Evolutionary conservation across 2,113 vertebrate species (phyloP), one percentile per base, ranked within the genome.

Genomic region (Nerophis ophidion): DNA sequence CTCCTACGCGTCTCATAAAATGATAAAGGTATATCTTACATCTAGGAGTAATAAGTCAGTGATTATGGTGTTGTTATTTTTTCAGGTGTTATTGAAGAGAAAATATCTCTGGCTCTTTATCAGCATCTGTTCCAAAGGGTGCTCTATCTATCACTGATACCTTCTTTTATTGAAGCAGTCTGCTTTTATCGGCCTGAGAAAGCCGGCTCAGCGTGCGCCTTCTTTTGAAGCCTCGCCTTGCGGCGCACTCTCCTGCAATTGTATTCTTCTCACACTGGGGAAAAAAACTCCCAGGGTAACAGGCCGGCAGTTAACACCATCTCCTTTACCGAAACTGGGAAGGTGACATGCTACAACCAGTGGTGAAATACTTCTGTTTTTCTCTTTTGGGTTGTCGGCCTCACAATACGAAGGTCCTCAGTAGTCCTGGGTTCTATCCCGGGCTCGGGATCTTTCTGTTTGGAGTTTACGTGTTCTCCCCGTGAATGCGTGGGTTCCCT

Each of bases 1-100:
- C 38, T 58, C 50, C 53, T 48, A 26, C 19, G 47, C 8, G 38
- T 56, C 54, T 56, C 38, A 7, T 17, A 65, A 70, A 63, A 47
- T 66, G 49, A 72, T 66, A 67, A 83, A 67, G 57, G 60, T 70
- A 63, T 75, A 67, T 77, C 70, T 57, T 45, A 61, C 40, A 68
- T 74, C 69, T 65, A 48, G 53, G 48, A 72, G 77, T 70, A 81
- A 84, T 79, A 82, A 76, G 53, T 74, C 71, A 56, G 16, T 61
- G 63, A 76, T 75, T 64, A 80, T 68, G 60, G 52, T 53, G 46
- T 48, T 34, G 10, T 44, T 12, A 11, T 44, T 76, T 72, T 73
- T 76, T 68, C 36, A 62, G 52, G 55, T 40, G 69, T 81, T 76
- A 76, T 75, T 74, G 60, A 71, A 75, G 51, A 17, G 44, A 67